These are phyloP conservation scores for Lobophora halterata DNA, from an alignment of 2,888 invertebrate genomes.

Conservation along the genomic window DNA sequence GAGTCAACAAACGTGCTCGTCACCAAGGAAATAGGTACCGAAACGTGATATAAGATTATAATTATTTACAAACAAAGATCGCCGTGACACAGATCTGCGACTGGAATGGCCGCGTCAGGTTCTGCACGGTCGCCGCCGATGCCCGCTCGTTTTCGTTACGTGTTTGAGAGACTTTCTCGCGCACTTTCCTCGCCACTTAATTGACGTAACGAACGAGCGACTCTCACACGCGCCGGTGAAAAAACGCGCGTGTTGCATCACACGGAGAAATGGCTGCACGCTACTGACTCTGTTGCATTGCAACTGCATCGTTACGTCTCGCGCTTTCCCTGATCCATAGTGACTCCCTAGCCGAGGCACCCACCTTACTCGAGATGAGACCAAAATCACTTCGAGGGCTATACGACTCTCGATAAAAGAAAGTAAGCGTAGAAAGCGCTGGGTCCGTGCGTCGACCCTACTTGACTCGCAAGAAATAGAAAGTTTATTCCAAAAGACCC, in stretches of 20 bases:
- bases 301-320: conserved; percentile 69
- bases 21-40: conserved; percentile 39
- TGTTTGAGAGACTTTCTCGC: conserved; percentile 70
- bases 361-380: conserved; percentile 49
- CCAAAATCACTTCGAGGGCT: conserved; percentile 49
- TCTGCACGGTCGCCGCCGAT: conserved; percentile 44
- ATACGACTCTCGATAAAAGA: conserved; percentile 68
- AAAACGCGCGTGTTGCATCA: conserved; percentile 75
- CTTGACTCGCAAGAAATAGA: conserved; percentile 76
- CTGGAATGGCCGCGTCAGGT: conserved; percentile 41
- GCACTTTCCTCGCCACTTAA: conserved; percentile 75
- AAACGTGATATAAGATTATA: conserved; percentile 52
- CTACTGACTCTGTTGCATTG: conserved; percentile 68
- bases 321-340: conserved; percentile 69
- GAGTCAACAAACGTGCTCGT: conserved; percentile 38
- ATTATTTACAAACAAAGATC: conserved; percentile 72
- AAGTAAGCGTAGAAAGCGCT: conserved; percentile 78
- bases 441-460: conserved; percentile 70
- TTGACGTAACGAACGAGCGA: conserved; percentile 76
- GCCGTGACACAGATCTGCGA: conserved; percentile 65
- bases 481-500: conserved; percentile 71
- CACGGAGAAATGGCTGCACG: conserved; percentile 77
- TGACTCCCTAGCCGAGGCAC: conserved; percentile 46
- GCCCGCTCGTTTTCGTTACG: conserved; percentile 52
- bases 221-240: conserved; percentile 71